Base-by-base conservation (phyloP, 2,113 vertebrate species). In the Saccopteryx leptura region DNA sequence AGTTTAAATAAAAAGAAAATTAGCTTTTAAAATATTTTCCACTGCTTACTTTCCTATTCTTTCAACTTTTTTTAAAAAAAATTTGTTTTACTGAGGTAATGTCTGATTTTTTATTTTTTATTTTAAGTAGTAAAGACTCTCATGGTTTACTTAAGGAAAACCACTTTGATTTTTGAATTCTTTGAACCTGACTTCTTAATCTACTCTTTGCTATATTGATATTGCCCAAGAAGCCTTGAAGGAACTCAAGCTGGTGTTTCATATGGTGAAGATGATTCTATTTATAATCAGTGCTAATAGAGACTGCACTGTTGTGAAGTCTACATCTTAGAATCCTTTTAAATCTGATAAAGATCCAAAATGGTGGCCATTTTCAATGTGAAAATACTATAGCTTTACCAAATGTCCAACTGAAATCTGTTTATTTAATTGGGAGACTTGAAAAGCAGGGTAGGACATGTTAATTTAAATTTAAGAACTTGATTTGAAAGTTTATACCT, bases 141-240 rank as follows among this genome's bases (percentile, higher is more conserved):
- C 69, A 58, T 58, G 58, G 21, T 48, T 93, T 82, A 87, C 58
- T 95, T 93, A 56, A 63, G 17, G 52, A 52, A 94, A 92, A 68
- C 23, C 78, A 56, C 75, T 96, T 95, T 95, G 65, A 90, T 95
- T 95, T 17, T 76, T 71, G 9, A 90, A n/a, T 90, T 82, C 48
- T 93, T 86, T 93, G 61, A 90, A 76, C 48, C n/a, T 97, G 75
- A 9, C 79, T 74, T 15, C 50, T 82, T 92, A 72, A 61, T 96
- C 88, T 94, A 50, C 14, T 90, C 31, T 71, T 69, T 52, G 65
- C 17, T 90, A 63, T 78, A 50, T 1, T 81, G 78, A 95, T 39
- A 93, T 87, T 92, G 76, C 58, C n/a, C 48, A 52, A 56, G 75
- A 72, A 56, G 1, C 14, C 19, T 48, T 61, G 5, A 90, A 85